A percentile compares a stretch with the other conserved stretches of the same genome.
phyloP scores from a whole-genome alignment of 2,888 invertebrate genomes.

The Emmelina monodactyla region DNA sequence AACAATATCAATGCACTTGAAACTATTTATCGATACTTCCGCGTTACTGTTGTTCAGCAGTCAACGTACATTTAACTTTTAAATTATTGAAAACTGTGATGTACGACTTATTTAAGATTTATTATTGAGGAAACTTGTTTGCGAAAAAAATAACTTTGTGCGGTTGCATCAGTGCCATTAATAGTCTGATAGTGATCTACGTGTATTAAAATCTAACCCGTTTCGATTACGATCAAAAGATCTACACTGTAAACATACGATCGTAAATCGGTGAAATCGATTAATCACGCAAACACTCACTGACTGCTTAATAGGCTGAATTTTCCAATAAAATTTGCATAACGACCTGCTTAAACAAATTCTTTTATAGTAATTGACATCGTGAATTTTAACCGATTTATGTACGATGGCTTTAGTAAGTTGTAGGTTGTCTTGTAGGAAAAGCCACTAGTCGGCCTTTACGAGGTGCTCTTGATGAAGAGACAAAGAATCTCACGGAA shows the following conservation, averaged over 20 bases:
- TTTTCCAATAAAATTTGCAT: slow-evolving; percentile 17
- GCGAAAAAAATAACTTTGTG: not conserved
- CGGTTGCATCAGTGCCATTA: not conserved
- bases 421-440: slow-evolving; percentile 11
- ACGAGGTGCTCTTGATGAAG: slow-evolving; percentile 20
- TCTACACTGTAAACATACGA: not conserved
- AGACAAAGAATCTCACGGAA: slow-evolving; percentile 37
- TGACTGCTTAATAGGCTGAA: slow-evolving; percentile 3
- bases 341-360: slow-evolving; percentile 15
- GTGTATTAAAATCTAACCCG: not conserved
- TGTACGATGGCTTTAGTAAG: too few species aligned
- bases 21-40: slow-evolving; percentile 16
- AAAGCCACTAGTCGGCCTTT: slow-evolving; percentile 54
- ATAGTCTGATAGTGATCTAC: not conserved
- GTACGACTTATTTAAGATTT: not conserved
- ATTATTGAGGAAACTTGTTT: not conserved
- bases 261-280: not conserved
- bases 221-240: not conserved
- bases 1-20: slow-evolving; percentile 24
- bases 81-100: too few species aligned
- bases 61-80: not conserved
- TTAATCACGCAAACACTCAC: slow-evolving; percentile 2
- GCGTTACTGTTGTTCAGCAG: slow-evolving; percentile 20
- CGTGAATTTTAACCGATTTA: too few species aligned
- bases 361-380: slow-evolving; percentile 7